phyloP scores from a whole-genome alignment of 1,140 invertebrate species.

The Hyles vespertilio region DNA sequence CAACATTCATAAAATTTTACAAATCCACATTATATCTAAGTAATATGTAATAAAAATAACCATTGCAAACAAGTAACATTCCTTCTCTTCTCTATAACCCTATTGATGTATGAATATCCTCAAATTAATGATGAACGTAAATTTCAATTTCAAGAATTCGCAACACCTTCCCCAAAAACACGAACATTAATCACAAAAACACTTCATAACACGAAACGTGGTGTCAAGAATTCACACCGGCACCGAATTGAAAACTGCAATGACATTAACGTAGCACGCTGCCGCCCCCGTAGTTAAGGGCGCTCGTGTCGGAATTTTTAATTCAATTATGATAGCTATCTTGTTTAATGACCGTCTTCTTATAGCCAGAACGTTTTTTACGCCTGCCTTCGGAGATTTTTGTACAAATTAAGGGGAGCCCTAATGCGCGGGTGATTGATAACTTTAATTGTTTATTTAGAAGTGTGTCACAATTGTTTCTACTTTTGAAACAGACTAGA shows the following conservation, averaged over 20 bases:
- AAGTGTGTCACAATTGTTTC: too few relatives aligned
- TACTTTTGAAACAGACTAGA: too few relatives aligned
- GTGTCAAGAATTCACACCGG: slow-evolving; percentile 3
- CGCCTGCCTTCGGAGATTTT: slow-evolving; percentile 29
- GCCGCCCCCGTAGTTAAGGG: slow-evolving; percentile 21
- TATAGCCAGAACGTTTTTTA: slow-evolving; percentile 36
- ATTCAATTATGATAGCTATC: slow-evolving; percentile 73
- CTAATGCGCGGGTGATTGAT: slow-evolving; percentile 36
- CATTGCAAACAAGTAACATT: too few relatives aligned
- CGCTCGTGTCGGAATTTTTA: slow-evolving; percentile 69
- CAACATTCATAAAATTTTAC: too few relatives aligned
- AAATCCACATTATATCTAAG: too few relatives aligned
- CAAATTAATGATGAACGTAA: too few relatives aligned
- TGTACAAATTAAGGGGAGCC: slow-evolving; percentile 18
- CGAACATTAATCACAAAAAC: not conserved
- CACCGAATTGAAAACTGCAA: slow-evolving; percentile 8
- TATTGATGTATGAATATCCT: too few relatives aligned
- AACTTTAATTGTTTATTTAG: slow-evolving; percentile 9
- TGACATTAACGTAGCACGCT: slow-evolving; percentile 7
- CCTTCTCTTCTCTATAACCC: too few relatives aligned
- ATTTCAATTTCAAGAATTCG: too few relatives aligned
- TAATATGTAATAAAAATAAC: too few relatives aligned
- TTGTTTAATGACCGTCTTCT: slow-evolving; percentile 64
- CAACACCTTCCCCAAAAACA: too few relatives aligned
- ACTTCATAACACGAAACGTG: slow-evolving; percentile 1